Evolutionary conservation across 2,113 vertebrate genomes (phyloP).

Genomic region (Megaceryle torquata): DNA sequence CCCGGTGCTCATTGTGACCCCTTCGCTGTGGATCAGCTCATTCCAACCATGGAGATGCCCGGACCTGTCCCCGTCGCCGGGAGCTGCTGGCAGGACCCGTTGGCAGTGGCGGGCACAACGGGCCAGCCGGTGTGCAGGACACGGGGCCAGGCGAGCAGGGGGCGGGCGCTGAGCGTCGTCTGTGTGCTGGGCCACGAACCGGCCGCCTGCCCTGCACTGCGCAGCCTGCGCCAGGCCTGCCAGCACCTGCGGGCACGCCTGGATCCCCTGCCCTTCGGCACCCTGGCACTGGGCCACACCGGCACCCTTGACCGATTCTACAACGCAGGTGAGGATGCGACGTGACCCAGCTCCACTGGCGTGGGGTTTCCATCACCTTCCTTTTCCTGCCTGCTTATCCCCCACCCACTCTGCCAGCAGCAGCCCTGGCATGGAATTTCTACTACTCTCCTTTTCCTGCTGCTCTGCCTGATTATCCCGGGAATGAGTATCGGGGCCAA

Average conservation of each 20-base stretch:
- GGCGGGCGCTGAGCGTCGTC: conserved; percentile 75
- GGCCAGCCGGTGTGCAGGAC: conserved; percentile 35
- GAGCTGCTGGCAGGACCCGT: conserved; percentile 86
- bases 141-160: neutral
- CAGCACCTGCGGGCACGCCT: conserved; percentile 70
- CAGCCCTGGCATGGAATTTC: neutral
- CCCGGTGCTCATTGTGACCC: neutral
- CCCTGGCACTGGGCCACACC: conserved; percentile 76
- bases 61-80: neutral
- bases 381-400: neutral
- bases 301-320: conserved; percentile 83
- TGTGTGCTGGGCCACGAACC: conserved; percentile 74
- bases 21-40: neutral
- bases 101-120: conserved; percentile 73
- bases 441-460: neutral
- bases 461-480: neutral
- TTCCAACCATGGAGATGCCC: neutral
- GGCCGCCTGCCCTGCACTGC: conserved; percentile 72
- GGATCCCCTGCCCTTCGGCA: conserved; percentile 73
- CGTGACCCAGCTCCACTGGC: neutral
- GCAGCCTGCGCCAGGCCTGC: conserved; percentile 82
- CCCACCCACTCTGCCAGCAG: neutral
- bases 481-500: neutral
- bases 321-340: conserved; percentile 84
- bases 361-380: neutral